phyloP scores from a whole-genome alignment of 1,140 invertebrate genomes.

The Cotesia glomerata region DNA sequence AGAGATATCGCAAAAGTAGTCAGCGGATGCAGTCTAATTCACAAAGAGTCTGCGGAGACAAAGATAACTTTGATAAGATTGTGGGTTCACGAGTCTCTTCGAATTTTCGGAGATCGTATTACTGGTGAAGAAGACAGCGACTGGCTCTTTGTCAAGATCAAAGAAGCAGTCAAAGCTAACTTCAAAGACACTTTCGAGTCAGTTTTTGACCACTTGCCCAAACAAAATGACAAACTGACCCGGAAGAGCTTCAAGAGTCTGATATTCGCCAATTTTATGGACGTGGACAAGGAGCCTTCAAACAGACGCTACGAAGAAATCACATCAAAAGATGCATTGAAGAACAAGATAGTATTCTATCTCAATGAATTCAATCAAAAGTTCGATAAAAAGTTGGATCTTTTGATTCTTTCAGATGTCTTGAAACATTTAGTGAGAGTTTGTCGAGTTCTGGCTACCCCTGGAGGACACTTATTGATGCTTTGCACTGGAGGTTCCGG shows the following conservation, averaged over 20 bases:
- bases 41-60: slow-evolving; percentile 70
- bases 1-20: slow-evolving; percentile 70
- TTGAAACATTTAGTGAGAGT: slow-evolving; percentile 71
- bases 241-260: slow-evolving; percentile 68
- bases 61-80: slow-evolving; percentile 64
- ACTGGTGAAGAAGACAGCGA: slow-evolving; percentile 65
- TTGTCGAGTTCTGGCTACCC: slow-evolving; percentile 67
- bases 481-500: slow-evolving; percentile 72
- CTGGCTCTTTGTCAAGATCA: slow-evolving; percentile 66
- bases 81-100: slow-evolving; percentile 74
- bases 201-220: slow-evolving; percentile 57
- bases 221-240: slow-evolving; percentile 58
- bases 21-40: slow-evolving; percentile 69
- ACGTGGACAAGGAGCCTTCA: slow-evolving; percentile 59
- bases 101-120: slow-evolving; percentile 75
- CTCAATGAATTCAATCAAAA: slow-evolving; percentile 71
- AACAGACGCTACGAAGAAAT: slow-evolving; percentile 71
- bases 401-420: slow-evolving; percentile 70
- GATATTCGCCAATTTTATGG: slow-evolving; percentile 72
- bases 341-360: slow-evolving; percentile 62
- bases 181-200: slow-evolving; percentile 67
- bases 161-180: slow-evolving; percentile 58
- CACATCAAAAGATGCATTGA: slow-evolving; percentile 64
- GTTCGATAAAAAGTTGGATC: slow-evolving; percentile 64
- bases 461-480: slow-evolving; percentile 64